Evolutionary conservation across 30 jellyfish, hydroid and myxozoan genomes (phyloP), one percentile per base, ranked within the genome.

Genomic region (Pseudorhiza aurosa): DNA sequence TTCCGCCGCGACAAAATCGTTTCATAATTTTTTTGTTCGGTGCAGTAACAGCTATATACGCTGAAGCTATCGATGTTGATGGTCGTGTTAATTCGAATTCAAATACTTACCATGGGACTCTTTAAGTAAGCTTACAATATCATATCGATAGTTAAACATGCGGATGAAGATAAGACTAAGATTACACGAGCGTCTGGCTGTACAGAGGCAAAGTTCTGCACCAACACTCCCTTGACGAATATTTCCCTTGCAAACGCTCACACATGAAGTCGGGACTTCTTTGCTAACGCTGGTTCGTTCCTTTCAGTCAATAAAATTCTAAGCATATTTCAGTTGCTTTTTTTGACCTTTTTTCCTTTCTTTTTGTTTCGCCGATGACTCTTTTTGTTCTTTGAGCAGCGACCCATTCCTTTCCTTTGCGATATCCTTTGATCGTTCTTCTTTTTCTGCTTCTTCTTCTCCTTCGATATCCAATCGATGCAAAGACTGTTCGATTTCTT

Each of bases 401-500:
- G 46, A 5, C 21, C 22, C 72, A 18, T 51, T 49, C 53, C 51
- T 14, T 24, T 28, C 19, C 30, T 68, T 27, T 33, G 32, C 36
- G 5, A 31, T 63, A 73, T 70, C 6, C 30, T 37, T 8, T 49
- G 36, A 51, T 33, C 53, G 36, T n/a, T 53, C 60, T 40, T 55
- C 27, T 29, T 37, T 32, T 55, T 56, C n/a, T 68, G 76, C 29
- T 69, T 68, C 26, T 47, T 58, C 59, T 69, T 70, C 15, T 22
- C 21, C 22, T 56, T 21, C 24, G 30, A 25, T 14, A 69, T 49
- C 91, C 91, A 80, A 32, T 69, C 94, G 58, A 85, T 82, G 76
- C 98, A 85, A 9, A 92, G 58, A 45, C 47, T 27, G 86, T 74
- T 65, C 32, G 35, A 32, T 35, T 84, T 73, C 63, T 86, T 78